Evolutionary conservation across 2,888 invertebrate genomes (phyloP), one percentile per base, ranked within the genome.

Genomic region (Entomobrya multifasciata): DNA sequence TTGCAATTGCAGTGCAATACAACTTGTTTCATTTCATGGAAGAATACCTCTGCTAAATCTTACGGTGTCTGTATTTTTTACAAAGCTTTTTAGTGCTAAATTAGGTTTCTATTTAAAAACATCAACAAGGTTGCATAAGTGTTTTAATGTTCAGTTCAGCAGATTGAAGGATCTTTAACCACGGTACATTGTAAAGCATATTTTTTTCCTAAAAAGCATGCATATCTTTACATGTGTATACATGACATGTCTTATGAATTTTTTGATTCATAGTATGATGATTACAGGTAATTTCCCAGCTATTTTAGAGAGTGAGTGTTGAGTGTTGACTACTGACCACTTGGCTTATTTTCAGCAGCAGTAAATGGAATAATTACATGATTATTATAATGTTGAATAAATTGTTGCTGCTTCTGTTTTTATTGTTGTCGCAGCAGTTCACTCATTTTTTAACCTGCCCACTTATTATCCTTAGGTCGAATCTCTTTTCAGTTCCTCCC

Each of bases 111-210:
- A n/a, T n/a, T n/a, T n/a, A n/a, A 49, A 49, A 72, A 25, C 47
- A 49, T 25, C 47, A 25, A 49, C 72, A 72, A 81, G 20, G 25
- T 41, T 83, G 81, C 85, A 87, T 88, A 84, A 88, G 80, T 88
- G n/a, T n/a, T n/a, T n/a, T 47, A 87, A 88, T 88, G 78, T 70
- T 44, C 74, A n/a, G n/a, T n/a, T 81, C 85, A n/a, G n/a, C n/a
- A n/a, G n/a, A 88, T 85, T 88, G 88, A 88, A 88, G 88, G 87
- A 88, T 88, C 87, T 88, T 87, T 87, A 80, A 87, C 80, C 77
- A 30, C 6, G 30, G n/a, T 27, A 30, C 11, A n/a, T 30, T 62
- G 10, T 13, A 47, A 47, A 47, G 55, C 20, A 55, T 20, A 55
- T 55, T 55, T 55, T 17, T 55, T 55, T 55, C 10, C 10, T 17